A percentile compares a stretch with the other conserved stretches of the same genome.
Conservation (phyloP, 2,797 vertebrate genomes). For the Sebastes nivosus region DNA sequence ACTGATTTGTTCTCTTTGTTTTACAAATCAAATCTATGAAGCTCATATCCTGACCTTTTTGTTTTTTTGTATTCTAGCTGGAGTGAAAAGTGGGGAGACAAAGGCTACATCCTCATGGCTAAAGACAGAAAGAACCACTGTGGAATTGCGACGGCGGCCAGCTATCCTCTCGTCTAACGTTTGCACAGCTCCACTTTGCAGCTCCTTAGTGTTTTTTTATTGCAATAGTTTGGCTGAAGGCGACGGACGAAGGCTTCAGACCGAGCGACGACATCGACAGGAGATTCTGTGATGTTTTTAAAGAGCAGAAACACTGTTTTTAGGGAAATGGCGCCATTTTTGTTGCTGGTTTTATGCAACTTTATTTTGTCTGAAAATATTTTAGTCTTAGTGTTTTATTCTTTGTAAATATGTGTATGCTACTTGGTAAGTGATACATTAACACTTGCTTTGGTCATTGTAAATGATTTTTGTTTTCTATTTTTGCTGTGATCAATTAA, state of each 20-base stretch:
- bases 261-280: background rate
- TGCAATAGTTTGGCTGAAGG: constrained; percentile 23
- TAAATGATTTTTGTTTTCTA: constrained; percentile 66
- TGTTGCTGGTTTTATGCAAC: constrained; percentile 53
- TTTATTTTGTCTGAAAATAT: constrained; percentile 35
- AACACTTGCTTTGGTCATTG: constrained; percentile 56
- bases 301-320: constrained; percentile 52
- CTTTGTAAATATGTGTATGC: constrained; percentile 78
- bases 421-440: constrained; percentile 36
- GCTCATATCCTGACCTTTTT: background rate
- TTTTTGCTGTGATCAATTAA: constrained; percentile 77
- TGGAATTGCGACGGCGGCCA: constrained; percentile 93
- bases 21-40: background rate
- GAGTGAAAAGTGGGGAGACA: constrained; percentile 89
- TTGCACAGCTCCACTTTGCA: background rate
- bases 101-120: constrained; percentile 91
- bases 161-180: constrained; percentile 89
- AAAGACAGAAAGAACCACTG: constrained; percentile 93
- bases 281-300: constrained; percentile 29
- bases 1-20: background rate
- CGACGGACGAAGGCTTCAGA: background rate
- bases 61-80: constrained; percentile 80
- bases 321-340: constrained; percentile 65
- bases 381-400: constrained; percentile 63
- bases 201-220: constrained; percentile 24